These are phyloP conservation scores for Chalcis sispes DNA, from an alignment of 2,888 invertebrate species.

Conservation along the genomic window DNA sequence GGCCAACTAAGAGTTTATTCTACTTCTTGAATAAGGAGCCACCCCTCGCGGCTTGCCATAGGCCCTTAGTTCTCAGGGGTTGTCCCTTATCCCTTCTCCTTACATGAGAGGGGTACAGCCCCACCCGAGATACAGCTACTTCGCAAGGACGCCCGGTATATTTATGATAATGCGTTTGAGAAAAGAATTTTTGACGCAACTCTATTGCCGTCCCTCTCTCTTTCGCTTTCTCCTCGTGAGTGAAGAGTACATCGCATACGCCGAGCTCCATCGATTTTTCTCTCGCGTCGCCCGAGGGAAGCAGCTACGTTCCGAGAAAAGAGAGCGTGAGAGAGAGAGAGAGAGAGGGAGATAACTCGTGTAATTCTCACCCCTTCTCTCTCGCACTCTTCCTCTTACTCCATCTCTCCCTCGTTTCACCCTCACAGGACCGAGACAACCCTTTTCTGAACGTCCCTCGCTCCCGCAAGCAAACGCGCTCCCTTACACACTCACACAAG, in stretches of 20 bases:
- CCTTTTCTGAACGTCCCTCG: slow-evolving; percentile 11
- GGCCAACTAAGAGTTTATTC: background rate
- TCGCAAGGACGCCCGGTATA: slow-evolving; percentile 51
- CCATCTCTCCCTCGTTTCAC: slow-evolving; percentile 37
- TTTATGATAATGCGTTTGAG: slow-evolving; percentile 40
- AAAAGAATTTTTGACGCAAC: slow-evolving; percentile 24
- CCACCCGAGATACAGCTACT: background rate
- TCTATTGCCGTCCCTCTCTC: background rate
- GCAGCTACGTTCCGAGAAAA: slow-evolving; percentile 8
- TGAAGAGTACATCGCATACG: background rate
- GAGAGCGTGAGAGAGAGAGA: slow-evolving; percentile 7
- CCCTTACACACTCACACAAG: background rate
- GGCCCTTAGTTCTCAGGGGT: slow-evolving; percentile 40
- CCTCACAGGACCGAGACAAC: slow-evolving; percentile 30
- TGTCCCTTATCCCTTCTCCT: slow-evolving; percentile 16
- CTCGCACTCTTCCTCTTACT: slow-evolving; percentile 42
- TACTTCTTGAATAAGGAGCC: background rate
- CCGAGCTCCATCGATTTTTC: slow-evolving; percentile 74
- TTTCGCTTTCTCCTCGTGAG: background rate
- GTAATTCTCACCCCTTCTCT: slow-evolving; percentile 53
- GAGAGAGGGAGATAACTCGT: slow-evolving; percentile 16
- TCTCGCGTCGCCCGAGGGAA: slow-evolving; percentile 50
- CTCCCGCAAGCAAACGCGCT: background rate
- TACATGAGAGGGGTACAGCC: slow-evolving; percentile 5
- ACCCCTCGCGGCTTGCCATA: slow-evolving; percentile 29